Conservation (phyloP, 2,797 vertebrate species). For the Varecia variegata region DNA sequence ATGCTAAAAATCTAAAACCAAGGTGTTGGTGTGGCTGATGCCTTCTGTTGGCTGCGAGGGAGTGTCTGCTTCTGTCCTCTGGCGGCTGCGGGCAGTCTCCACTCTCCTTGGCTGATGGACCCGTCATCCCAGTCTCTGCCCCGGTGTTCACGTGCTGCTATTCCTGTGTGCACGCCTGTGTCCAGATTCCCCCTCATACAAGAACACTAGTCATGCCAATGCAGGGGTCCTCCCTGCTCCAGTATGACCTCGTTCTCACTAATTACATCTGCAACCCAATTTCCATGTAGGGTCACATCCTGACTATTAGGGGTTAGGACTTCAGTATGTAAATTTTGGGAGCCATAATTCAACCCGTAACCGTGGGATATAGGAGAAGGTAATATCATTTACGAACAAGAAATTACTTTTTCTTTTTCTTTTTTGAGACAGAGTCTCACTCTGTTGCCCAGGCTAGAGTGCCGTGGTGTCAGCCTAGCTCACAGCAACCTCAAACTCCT, state of each 20-base stretch:
- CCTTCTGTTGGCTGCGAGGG: not conserved
- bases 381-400: not conserved
- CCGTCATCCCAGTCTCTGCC: not conserved
- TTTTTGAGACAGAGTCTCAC: no score
- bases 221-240: not conserved
- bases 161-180: not conserved
- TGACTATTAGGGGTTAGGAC: not conserved
- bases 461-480: no score
- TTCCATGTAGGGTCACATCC: not conserved
- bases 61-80: not conserved
- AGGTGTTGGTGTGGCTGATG: not conserved
- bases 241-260: not conserved
- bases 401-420: not conserved
- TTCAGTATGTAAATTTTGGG: not conserved
- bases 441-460: no score
- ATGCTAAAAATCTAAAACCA: not conserved
- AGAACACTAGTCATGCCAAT: not conserved
- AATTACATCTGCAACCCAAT: not conserved
- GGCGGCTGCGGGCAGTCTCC: not conserved
- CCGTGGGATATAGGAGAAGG: not conserved
- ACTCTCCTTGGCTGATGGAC: fast-evolving
- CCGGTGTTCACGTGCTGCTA: fast-evolving
- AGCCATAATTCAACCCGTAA: not conserved
- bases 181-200: not conserved
- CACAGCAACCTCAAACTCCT: no score